Percentiles rank a stretch among this genome's conserved stretches.
phyloP scores from a whole-genome alignment of 2,113 vertebrate species.

The Danionella cerebrum region DNA sequence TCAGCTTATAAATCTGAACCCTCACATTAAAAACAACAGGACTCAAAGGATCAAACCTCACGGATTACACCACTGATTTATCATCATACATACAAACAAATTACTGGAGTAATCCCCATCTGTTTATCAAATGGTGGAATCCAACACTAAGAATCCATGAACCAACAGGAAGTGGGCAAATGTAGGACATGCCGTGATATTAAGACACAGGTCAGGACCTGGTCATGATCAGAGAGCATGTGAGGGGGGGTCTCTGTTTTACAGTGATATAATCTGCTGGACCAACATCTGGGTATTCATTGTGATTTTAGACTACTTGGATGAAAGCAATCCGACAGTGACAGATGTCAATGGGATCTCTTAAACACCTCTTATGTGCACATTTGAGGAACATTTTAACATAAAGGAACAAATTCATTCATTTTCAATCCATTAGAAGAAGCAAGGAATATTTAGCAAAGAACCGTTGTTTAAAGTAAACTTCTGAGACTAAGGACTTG shows the following conservation, averaged over 20 bases:
- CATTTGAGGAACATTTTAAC: too few species aligned
- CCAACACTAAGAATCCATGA: background rate
- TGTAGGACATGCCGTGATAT: background rate
- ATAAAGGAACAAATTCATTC: background rate
- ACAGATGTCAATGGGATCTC: constrained; percentile 38
- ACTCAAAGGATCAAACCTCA: constrained; percentile 21
- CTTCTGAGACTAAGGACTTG: too few species aligned
- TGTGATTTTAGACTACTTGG: constrained; percentile 29
- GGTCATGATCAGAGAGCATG: background rate
- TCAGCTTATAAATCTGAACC: background rate
- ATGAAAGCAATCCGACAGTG: constrained; percentile 1
- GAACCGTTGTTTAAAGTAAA: too few species aligned
- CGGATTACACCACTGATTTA: constrained; percentile 17
- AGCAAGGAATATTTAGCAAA: too few species aligned
- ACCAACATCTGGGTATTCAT: constrained; percentile 44
- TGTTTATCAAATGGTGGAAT: background rate
- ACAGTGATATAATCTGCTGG: constrained; percentile 38
- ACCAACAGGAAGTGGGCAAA: background rate
- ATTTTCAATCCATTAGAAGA: too few species aligned
- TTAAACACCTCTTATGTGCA: too few species aligned
- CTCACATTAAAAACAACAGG: constrained; percentile 11
- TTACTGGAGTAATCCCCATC: constrained; percentile 12
- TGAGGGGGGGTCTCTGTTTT: background rate
- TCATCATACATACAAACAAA: constrained; percentile 12
- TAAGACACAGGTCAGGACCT: background rate